These are phyloP conservation scores for Heteropelma amictum DNA, from an alignment of 2,888 invertebrate genomes.

Conservation along the genomic window DNA sequence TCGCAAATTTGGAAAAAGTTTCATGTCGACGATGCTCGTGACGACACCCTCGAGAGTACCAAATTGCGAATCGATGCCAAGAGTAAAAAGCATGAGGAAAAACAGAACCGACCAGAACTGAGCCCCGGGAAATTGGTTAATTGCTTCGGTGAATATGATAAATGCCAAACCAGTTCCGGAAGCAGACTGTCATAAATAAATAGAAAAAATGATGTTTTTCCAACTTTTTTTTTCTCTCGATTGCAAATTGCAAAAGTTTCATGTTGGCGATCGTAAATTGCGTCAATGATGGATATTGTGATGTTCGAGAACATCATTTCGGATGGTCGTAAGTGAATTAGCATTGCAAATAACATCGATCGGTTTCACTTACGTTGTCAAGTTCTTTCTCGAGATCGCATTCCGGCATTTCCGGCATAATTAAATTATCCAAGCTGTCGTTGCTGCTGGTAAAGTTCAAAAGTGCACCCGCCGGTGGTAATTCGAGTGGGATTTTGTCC, in stretches of 20 bases:
- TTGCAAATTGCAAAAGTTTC: not conserved
- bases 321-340: not conserved
- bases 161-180: conserved; percentile 98
- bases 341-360: conserved; percentile 5
- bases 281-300: too few relatives aligned
- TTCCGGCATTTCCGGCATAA: conserved; percentile 84
- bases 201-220: not conserved
- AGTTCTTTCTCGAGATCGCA: conserved; percentile 92
- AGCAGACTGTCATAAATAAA: conserved; percentile 86
- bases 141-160: conserved; percentile 98
- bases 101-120: conserved; percentile 98
- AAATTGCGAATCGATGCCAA: conserved; percentile 98
- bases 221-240: not conserved
- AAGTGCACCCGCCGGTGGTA: conserved; percentile 81
- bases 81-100: conserved; percentile 97
- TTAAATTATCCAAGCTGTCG: conserved; percentile 81
- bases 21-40: conserved; percentile 97
- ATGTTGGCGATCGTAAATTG: too few relatives aligned
- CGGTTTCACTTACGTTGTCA: conserved; percentile 86
- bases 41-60: conserved; percentile 97
- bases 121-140: conserved; percentile 97
- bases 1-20: conserved; percentile 92
- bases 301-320: conserved; percentile 1
- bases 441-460: conserved; percentile 79
- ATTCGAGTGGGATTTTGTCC: conserved; percentile 78